Evolutionary conservation across 2,113 vertebrate species (phyloP).

Genomic region (Machaerirhynchus nigripectus): DNA sequence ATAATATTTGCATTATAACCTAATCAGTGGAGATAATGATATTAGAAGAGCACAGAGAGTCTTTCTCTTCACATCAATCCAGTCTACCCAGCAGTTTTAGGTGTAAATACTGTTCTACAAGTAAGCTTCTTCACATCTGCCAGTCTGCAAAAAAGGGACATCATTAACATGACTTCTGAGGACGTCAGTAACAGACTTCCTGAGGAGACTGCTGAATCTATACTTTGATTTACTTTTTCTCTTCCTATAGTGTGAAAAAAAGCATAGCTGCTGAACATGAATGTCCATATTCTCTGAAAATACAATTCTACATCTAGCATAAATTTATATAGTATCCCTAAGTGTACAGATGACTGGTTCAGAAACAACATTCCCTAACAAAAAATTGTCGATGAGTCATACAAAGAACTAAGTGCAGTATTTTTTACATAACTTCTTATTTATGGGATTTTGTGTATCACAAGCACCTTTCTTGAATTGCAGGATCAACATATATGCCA

Average conservation of each 20-base stretch:
- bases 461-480: not conserved
- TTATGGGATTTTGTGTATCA: not conserved
- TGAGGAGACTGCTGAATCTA: not conserved
- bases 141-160: not conserved
- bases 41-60: conserved; percentile 13
- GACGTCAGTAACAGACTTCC: not conserved
- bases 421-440: not conserved
- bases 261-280: not conserved
- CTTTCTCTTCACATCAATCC: conserved; percentile 8
- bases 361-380: not conserved
- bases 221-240: not conserved
- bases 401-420: not conserved
- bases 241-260: not conserved
- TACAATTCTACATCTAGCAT: not conserved
- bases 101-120: not conserved
- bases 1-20: conserved; percentile 49
- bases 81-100: conserved; percentile 8
- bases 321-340: not conserved
- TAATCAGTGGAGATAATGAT: conserved; percentile 8
- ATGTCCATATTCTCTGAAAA: not conserved
- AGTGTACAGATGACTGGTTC: not conserved
- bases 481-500: not conserved
- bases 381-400: not conserved
- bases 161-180: not conserved
- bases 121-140: not conserved